These are phyloP conservation scores for Polydrusus pterygomalis DNA, from an alignment of 2,888 invertebrate species.

Conservation along the genomic window DNA sequence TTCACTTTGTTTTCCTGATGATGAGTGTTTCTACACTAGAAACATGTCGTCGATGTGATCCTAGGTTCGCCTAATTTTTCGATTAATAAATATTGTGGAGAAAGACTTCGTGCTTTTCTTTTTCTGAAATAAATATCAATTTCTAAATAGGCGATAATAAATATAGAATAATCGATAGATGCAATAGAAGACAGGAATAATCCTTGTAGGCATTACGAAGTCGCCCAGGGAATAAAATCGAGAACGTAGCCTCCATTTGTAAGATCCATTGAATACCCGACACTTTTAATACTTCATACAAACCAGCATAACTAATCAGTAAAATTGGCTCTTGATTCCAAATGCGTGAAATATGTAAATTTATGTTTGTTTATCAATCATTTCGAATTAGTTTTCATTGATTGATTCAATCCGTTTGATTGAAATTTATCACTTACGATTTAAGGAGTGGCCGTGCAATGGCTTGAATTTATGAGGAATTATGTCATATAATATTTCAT, in stretches of 20 bases:
- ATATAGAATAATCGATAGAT: too few relatives aligned
- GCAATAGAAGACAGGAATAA: too few relatives aligned
- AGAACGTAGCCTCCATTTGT: constrained; percentile 15
- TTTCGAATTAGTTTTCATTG: constrained; percentile 54
- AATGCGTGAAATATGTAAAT: constrained; percentile 54
- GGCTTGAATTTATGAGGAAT: constrained; percentile 22
- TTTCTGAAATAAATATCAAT: too few relatives aligned
- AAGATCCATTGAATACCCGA: constrained; percentile 22
- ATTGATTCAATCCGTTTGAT: constrained; percentile 51
- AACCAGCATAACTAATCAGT: constrained; percentile 37
- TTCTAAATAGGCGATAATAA: too few relatives aligned
- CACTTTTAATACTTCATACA: constrained; percentile 28
- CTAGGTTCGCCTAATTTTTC: too few relatives aligned
- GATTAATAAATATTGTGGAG: too few relatives aligned
- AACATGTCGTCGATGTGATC: too few relatives aligned
- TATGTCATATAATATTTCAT: constrained; percentile 21
- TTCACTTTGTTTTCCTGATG: too few relatives aligned
- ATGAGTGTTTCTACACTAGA: too few relatives aligned
- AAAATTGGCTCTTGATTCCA: constrained; percentile 44
- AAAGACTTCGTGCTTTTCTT: too few relatives aligned
- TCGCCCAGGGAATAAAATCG: background rate
- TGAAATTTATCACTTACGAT: constrained; percentile 53
- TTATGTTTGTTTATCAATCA: constrained; percentile 56
- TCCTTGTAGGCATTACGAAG: too few relatives aligned
- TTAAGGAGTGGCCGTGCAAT: constrained; percentile 42